Base-by-base conservation (phyloP, 2,888 invertebrate species). In the Criorhina ranunculi region DNA sequence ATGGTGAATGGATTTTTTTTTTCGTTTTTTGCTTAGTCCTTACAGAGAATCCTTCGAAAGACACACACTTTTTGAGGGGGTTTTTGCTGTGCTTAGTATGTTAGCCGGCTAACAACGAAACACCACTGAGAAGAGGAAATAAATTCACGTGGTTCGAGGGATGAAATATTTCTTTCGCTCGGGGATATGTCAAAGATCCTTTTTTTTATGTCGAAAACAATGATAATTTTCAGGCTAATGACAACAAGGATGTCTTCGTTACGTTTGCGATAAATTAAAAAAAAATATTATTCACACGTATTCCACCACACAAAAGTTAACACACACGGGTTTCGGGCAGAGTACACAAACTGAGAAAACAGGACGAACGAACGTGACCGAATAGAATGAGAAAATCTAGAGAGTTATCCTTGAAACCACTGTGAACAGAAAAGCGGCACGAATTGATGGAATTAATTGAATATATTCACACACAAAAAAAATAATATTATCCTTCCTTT, bases 1-100 rank as follows among this genome's bases (percentile, higher is more conserved):
- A 97, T 97, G 87, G 86, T 90, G 89, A 31, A 69, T 64, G 69
- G 64, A 59, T 72, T 73, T 17, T 11, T 49, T 49, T 29, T 35
- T 70, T 60, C 24, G 42, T 24, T 12, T 44, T 11, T 57, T 49
- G 19, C 15, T 42, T 7, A 19, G 69, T 82, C 70, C 77, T 70
- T 70, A 53, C 29, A 60, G 59, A 62, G 55, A 72, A 75, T 76
- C 49, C 79, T 79, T 79, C 17, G 11, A 66, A 72, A 49, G 46
- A 51, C 76, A 76, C 62, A 40, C 40, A 53, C 49, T 46, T 19
- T 76, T 59, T n/a, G 7, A 1, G 6, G 12, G 44, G 1, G 7
- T 42, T 31, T 62, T 49, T 46, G 37, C 60, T 11, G 12, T 46
- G 17, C 12, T 57, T 5, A 53, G 49, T 60, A 40, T 60, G 49